phyloP scores from a whole-genome alignment of 2,888 invertebrate species.

The Thecophora atra region DNA sequence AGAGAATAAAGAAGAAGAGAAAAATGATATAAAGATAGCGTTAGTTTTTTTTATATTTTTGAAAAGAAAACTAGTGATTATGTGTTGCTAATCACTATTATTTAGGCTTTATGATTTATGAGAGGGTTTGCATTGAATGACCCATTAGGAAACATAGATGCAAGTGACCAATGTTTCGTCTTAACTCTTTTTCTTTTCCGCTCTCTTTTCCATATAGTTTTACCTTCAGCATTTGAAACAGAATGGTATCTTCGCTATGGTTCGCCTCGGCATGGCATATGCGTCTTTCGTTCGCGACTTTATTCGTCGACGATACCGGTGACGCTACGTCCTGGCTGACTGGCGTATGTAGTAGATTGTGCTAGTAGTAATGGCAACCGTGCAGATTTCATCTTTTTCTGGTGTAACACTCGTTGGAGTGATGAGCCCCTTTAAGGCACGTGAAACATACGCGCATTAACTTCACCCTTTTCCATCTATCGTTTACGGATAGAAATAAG shows the following conservation, averaged over 20 bases:
- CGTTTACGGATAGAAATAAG: constrained; percentile 12
- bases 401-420: neutral
- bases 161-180: too few species aligned
- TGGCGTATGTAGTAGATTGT: neutral
- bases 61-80: too few species aligned
- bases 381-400: neutral
- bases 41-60: too few species aligned
- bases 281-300: neutral
- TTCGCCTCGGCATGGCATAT: constrained; percentile 15
- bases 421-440: constrained; percentile 4
- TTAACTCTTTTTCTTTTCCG: too few species aligned
- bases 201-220: constrained; percentile 7
- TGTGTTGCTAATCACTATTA: too few species aligned
- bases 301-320: neutral
- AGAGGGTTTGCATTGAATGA: too few species aligned
- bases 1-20: too few species aligned
- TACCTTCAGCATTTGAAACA: neutral
- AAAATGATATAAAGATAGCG: too few species aligned
- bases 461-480: constrained; percentile 34
- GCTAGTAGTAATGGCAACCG: neutral
- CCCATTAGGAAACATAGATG: too few species aligned
- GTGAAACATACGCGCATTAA: constrained; percentile 6
- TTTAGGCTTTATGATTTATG: too few species aligned
- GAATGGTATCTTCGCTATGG: neutral
- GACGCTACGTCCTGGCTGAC: neutral